phyloP scores from a whole-genome alignment of 2,888 invertebrate genomes.

The Erebia palarica region DNA sequence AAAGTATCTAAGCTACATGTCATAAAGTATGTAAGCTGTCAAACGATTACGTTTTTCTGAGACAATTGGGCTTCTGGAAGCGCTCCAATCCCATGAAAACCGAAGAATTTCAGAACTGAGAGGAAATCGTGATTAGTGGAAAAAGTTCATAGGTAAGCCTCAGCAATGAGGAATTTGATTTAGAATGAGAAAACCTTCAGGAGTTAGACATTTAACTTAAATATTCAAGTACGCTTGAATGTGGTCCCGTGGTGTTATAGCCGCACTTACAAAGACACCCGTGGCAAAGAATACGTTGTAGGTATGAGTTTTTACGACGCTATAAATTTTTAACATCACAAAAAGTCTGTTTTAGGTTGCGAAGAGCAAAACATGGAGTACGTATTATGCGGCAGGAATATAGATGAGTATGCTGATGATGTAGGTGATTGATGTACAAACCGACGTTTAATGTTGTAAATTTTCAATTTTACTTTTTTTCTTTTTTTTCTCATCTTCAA shows the following conservation, averaged over 20 bases:
- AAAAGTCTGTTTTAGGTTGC: slow-evolving; percentile 58
- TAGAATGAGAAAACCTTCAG: neutral
- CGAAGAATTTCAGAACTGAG: no score
- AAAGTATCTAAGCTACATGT: no score
- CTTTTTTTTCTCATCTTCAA: no score
- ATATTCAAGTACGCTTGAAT: slow-evolving; percentile 13
- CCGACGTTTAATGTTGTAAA: neutral
- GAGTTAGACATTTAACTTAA: slow-evolving; percentile 1
- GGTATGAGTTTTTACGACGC: slow-evolving; percentile 70
- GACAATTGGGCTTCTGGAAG: no score
- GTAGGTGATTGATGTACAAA: slow-evolving; percentile 9
- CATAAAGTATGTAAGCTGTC: no score
- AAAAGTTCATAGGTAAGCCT: no score
- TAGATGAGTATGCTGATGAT: slow-evolving; percentile 18
- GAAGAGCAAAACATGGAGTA: slow-evolving; percentile 19
- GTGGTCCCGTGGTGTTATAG: slow-evolving; percentile 44
- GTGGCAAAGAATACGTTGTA: slow-evolving; percentile 61
- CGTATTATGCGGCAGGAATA: slow-evolving; percentile 21
- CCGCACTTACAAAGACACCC: slow-evolving; percentile 55
- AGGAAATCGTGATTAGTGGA: no score
- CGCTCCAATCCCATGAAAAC: no score
- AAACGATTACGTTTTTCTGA: no score
- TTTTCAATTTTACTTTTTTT: neutral
- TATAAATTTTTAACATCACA: slow-evolving; percentile 76
- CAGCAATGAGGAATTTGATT: no score